These are phyloP conservation scores for Drosophila flavopinicola DNA, from an alignment of 2,888 invertebrate species.

Conservation along the genomic window DNA sequence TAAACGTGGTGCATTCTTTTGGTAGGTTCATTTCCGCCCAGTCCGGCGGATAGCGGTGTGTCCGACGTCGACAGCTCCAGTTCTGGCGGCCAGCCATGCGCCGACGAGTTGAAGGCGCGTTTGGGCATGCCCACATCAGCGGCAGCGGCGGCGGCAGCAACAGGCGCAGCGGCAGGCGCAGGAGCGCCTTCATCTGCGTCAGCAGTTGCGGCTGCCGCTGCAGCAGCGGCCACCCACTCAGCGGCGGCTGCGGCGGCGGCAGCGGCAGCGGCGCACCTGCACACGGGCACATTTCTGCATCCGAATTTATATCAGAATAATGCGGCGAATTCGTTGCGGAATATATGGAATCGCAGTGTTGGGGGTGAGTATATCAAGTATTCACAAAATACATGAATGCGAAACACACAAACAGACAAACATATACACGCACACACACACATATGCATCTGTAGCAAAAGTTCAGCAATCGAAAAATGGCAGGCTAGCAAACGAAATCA, in stretches of 20 bases:
- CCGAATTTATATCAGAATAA: constrained; percentile 88
- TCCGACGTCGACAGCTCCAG: constrained; percentile 98
- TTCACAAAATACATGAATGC: constrained; percentile 6
- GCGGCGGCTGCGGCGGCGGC: constrained; percentile 70
- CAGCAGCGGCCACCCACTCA: constrained; percentile 64
- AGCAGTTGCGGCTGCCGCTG: constrained; percentile 46
- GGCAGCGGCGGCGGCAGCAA: constrained; percentile 40
- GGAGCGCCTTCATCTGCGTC: constrained; percentile 32
- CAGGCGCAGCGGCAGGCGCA: constrained; percentile 4
- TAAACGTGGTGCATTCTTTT: constrained; percentile 44
- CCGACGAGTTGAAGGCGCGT: constrained; percentile 93
- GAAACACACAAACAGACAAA: not conserved
- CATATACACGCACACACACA: constrained; percentile 10
- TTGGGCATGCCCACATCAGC: constrained; percentile 88
- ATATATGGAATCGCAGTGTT: constrained; percentile 85
- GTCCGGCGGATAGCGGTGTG: constrained; percentile 98
- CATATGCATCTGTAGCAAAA: constrained; percentile 23
- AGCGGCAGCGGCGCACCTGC: constrained; percentile 78
- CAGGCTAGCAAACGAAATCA: constrained; percentile 47
- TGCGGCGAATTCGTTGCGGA: constrained; percentile 84
- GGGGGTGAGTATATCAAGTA: constrained; percentile 82
- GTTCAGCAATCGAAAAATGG: constrained; percentile 45
- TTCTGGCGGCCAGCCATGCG: constrained; percentile 88
- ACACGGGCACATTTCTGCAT: constrained; percentile 86
- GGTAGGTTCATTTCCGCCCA: constrained; percentile 97